Evolutionary conservation across 2,113 vertebrate species (phyloP), one percentile per base, ranked within the genome.

Genomic region (Bambusicola thoracicus): DNA sequence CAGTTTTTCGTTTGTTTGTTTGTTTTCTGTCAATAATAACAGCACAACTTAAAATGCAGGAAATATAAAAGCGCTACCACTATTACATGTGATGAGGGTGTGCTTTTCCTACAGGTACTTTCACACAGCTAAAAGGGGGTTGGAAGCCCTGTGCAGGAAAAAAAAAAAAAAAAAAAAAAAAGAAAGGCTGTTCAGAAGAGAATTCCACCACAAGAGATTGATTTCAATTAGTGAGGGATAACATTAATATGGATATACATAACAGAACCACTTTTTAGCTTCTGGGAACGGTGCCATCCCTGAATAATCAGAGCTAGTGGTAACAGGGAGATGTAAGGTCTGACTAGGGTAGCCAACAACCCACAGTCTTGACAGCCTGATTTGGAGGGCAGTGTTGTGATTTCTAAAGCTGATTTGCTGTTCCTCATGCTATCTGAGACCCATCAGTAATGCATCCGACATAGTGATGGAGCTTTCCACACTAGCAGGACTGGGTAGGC

Each of bases 251-350:
- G 30, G 87, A 84, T 94, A 92, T 68, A 84, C 27, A 81, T 53
- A 94, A 83, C 61, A 30, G 43, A 86, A 83, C 24, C 24, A 72
- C 65, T 75, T 95, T 91, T 84, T 91, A 81, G 85, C 79, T 93
- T 91, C 89, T 91, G 85, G 65, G 91, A 96, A 72, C 66, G 43
- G n/a, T 93, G 81, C 66, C 87, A 93, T 78, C 56, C 75, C 13
- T 2, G 2, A 89, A 94, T 91, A 87, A 90, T 30, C 58, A 85
- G 41, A 91, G 48, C 49, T 83, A 79, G 48, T 19, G 24, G 76
- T 68, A 87, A 90, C 25, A 81, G 63, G 69, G 62, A 81, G 87
- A 87, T 75, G 46, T 44, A 94, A 93, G 49, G 49, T 55, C 72
- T 92, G 49, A 58, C 36, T 77, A 13, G 62, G 25, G n/a, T 40